Base-by-base conservation (phyloP, 2,113 vertebrate species). In the Emydocephalus ijimae region DNA sequence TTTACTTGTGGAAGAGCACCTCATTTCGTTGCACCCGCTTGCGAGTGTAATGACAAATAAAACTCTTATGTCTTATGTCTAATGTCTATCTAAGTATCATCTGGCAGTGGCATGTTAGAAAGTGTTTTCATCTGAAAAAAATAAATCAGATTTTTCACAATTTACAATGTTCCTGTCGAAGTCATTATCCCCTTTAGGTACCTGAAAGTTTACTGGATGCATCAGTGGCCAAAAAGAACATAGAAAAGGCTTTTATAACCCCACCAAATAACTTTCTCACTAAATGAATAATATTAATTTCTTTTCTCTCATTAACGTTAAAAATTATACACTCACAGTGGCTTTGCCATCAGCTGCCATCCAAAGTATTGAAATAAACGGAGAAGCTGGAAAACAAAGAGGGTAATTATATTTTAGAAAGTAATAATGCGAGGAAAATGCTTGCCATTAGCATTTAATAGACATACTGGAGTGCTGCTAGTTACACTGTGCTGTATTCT, bases 281-380 rank as follows among this genome's bases (percentile, higher is more conserved):
- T 45, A 91, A 55, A 54, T 0, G 50, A 11, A 81, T 24, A 6
- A 4, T 94, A 39, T 12, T 88, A 1, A 45, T 23, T 26, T 15
- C 87, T 90, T 69, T 89, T 0, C 45, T 85, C 59, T 52, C 43
- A 5, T 18, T 6, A 94, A 0, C 1, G 15, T 5, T 18, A 97
- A 98, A 50, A 98, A 91, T 0, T 69, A 14, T 3, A 20, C 97
- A 98, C 98, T 99, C 97, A 99, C 98, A 0, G 97, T 96, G 96
- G 97, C 91, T 88, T 97, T 98, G 93, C 98, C 97, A 95, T 98
- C 98, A 2, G 98, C 96, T 96, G 98, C 98, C 98, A 98, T 98
- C 48, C 97, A 96, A 55, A 96, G 93, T 15, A 94, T 96, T 93
- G 98, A 97, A 61, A 95, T 94, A 93, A 97, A 95, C 15, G 96